Evolutionary conservation across 2,888 invertebrate genomes (phyloP), one percentile per base, ranked within the genome.

Genomic region (Leucophenga maculata): DNA sequence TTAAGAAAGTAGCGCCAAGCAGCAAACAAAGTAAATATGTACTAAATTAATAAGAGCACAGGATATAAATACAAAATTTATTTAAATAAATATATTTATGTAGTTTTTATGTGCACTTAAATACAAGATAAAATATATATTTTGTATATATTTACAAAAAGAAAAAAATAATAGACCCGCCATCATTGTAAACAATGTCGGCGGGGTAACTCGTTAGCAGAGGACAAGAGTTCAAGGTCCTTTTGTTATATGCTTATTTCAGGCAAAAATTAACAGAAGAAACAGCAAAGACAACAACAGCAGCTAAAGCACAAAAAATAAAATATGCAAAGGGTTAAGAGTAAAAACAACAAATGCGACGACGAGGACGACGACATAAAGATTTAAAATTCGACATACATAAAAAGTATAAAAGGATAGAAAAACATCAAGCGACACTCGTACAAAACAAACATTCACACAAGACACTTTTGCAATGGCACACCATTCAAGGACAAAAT

Each of bases 291-390:
- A 1, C 8, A 18, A n/a, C 1, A 50, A n/a, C 14, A 4, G n/a
- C 14, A n/a, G n/a, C 11, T 16, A 50, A 50, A 50, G 64, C 72
- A 77, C 70, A 71, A 67, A 76, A 74, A 77, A 74, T 11, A 60
- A 60, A 60, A 69, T 73, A 71, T 71, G 69, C 68, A 78, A 79
- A 20, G 75, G 73, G 75, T 70, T 76, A 78, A 73, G 79, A 77
- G 78, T 73, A 82, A 82, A 83, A 79, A 62, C 20, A 64, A 64
- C 64, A 64, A 46, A 54, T 55, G 20, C 55, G 54, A 57, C 46
- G n/a, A 77, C 39, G 74, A 75, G 73, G 79, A 76, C 78, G 77
- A 74, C 78, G 75, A 68, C 74, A 77, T 73, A 74, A 83, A 76
- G 77, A 76, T 74, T 82, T 73, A 48, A 71, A 75, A 71, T 69